Evolutionary conservation across 2,888 invertebrate genomes (phyloP).

Genomic region (Archips crataeganus): DNA sequence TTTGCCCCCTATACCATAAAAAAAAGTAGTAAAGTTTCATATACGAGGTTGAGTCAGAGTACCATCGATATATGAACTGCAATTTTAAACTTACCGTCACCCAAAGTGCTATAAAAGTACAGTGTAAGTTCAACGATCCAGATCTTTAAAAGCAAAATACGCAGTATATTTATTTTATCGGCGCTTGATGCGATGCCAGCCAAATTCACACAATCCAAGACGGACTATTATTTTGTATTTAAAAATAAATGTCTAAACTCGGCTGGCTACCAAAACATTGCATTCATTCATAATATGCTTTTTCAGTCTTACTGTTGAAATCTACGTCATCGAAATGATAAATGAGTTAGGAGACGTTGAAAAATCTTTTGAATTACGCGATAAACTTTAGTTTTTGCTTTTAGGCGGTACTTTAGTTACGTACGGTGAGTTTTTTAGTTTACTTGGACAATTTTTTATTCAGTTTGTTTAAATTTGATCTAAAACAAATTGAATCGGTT

Average conservation of each 20-base stretch:
- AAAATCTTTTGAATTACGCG: too few relatives aligned
- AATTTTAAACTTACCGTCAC: neutral
- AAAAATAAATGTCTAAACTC: slow-evolving; percentile 15
- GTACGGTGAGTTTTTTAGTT: too few relatives aligned
- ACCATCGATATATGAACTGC: too few relatives aligned
- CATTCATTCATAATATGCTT: neutral
- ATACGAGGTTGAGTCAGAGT: too few relatives aligned
- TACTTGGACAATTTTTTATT: too few relatives aligned
- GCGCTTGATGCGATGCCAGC: slow-evolving; percentile 49
- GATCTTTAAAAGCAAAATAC: slow-evolving; percentile 50
- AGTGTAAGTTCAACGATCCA: slow-evolving; percentile 53
- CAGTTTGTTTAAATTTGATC: too few relatives aligned
- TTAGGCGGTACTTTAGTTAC: too few relatives aligned
- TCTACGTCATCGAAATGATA: neutral
- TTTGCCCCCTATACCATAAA: too few relatives aligned
- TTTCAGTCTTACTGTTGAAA: neutral
- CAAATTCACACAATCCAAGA: slow-evolving; percentile 14
- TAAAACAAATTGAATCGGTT: too few relatives aligned
- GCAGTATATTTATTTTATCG: slow-evolving; percentile 45
- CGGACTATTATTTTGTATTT: neutral
- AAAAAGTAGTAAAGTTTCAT: too few relatives aligned
- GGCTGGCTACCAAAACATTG: neutral
- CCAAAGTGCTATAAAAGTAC: neutral
- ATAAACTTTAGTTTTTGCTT: too few relatives aligned
- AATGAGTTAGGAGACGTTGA: neutral